A percentile compares a stretch with the other conserved stretches of the same genome.
These are phyloP conservation scores for Ceratosolen fusciceps DNA, from an alignment of 1,140 invertebrate species.

Conservation along the genomic window DNA sequence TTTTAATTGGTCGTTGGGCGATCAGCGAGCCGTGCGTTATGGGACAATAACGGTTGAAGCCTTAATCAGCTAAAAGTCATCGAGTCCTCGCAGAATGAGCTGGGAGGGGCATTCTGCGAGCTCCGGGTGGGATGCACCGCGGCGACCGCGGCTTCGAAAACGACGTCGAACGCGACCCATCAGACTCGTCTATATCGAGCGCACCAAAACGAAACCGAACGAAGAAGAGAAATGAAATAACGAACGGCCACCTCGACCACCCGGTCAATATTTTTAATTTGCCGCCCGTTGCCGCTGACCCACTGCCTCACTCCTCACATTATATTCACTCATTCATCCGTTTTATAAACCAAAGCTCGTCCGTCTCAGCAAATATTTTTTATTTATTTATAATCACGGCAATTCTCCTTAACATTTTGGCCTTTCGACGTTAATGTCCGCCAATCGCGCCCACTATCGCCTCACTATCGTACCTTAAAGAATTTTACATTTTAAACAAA, in stretches of 20 bases:
- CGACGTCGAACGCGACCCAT: too few species aligned
- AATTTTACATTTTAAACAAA: too few species aligned
- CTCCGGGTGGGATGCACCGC: too few species aligned
- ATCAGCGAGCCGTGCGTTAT: constrained; percentile 55
- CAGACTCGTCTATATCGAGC: too few species aligned
- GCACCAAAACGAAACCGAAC: neutral
- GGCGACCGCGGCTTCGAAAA: too few species aligned
- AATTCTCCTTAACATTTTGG: too few species aligned
- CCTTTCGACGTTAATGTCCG: too few species aligned
- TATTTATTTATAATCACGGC: neutral
- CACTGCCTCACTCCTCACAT: neutral
- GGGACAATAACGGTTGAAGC: constrained; percentile 60
- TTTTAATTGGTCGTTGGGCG: constrained; percentile 56
- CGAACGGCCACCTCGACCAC: neutral
- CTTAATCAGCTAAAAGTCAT: constrained; percentile 60
- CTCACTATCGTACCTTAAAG: too few species aligned
- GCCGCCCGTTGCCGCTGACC: neutral
- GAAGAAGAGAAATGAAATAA: neutral
- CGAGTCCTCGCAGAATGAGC: constrained; percentile 52
- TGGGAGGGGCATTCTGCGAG: constrained; percentile 26
- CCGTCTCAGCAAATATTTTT: neutral
- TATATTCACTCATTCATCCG: neutral
- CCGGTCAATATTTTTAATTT: neutral
- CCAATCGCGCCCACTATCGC: too few species aligned
- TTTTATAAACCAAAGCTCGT: neutral